Conservation (phyloP, 2,888 invertebrate species). For the Entomobrya proxima region DNA sequence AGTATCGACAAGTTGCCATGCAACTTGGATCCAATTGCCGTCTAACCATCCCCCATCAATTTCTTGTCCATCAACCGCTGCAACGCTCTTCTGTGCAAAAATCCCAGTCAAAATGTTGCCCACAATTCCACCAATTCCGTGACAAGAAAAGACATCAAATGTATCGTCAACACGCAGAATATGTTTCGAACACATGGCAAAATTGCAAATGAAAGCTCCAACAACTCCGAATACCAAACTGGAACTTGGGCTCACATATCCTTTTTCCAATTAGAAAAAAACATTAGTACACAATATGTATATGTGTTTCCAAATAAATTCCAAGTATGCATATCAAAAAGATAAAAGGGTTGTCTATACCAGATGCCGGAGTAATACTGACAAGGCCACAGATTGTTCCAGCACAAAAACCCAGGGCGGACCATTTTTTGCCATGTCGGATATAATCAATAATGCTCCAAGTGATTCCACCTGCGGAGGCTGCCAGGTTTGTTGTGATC, state of each 20-base stretch:
- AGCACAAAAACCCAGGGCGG: constrained; percentile 68
- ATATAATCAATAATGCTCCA: constrained; percentile 70
- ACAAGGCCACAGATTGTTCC: constrained; percentile 69
- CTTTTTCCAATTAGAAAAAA: neutral
- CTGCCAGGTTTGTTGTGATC: constrained; percentile 69
- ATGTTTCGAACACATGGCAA: constrained; percentile 62
- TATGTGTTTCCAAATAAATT: neutral
- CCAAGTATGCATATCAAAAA: neutral
- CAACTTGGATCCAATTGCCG: constrained; percentile 72
- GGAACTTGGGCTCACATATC: constrained; percentile 61
- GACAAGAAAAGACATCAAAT: constrained; percentile 69
- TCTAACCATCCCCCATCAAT: constrained; percentile 74
- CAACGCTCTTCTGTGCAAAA: constrained; percentile 72
- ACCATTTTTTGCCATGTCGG: constrained; percentile 65
- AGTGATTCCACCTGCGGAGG: constrained; percentile 59
- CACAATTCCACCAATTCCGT: constrained; percentile 48
- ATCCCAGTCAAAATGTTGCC: constrained; percentile 66
- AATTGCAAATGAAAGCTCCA: constrained; percentile 69
- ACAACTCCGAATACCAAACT: constrained; percentile 69
- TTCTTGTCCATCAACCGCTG: constrained; percentile 69
- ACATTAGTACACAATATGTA: neutral
- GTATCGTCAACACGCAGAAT: constrained; percentile 69
- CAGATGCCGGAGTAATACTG: constrained; percentile 69
- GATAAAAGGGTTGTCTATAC: constrained; percentile 10
- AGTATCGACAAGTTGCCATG: constrained; percentile 68